Evolutionary conservation across 2,113 vertebrate genomes (phyloP).

Genomic region (Cryptotis parvus): DNA sequence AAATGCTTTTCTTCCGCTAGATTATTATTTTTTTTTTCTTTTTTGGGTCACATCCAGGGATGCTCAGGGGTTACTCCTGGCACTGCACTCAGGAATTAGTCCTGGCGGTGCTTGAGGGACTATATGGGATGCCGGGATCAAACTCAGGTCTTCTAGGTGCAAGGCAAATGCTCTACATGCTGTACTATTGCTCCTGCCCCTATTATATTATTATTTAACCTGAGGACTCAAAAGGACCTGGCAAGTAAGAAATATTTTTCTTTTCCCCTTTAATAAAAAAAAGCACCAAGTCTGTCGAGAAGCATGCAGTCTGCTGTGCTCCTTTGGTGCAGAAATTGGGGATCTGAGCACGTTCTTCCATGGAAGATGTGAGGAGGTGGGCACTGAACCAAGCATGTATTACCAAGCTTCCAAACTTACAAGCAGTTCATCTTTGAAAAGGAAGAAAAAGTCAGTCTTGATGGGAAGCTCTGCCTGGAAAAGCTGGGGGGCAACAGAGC

Average conservation of each 20-base stretch:
- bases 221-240: background rate
- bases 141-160: no score
- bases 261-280: conserved; percentile 4
- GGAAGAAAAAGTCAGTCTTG: background rate
- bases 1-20: background rate
- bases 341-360: background rate
- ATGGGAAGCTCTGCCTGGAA: background rate
- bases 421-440: conserved; percentile 8
- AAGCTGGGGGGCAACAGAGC: background rate
- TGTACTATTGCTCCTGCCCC: no score
- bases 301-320: background rate
- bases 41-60: no score
- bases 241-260: background rate
- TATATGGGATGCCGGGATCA: no score
- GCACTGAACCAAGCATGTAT: conserved; percentile 22
- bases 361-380: background rate
- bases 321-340: background rate
- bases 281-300: background rate
- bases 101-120: no score
- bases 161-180: no score
- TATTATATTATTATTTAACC: background rate
- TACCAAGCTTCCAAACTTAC: conserved; percentile 26
- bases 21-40: no score
- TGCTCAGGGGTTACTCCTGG: no score
- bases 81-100: no score